phyloP scores from a whole-genome alignment of 2,113 vertebrate genomes.

The Neoarius graeffei region DNA sequence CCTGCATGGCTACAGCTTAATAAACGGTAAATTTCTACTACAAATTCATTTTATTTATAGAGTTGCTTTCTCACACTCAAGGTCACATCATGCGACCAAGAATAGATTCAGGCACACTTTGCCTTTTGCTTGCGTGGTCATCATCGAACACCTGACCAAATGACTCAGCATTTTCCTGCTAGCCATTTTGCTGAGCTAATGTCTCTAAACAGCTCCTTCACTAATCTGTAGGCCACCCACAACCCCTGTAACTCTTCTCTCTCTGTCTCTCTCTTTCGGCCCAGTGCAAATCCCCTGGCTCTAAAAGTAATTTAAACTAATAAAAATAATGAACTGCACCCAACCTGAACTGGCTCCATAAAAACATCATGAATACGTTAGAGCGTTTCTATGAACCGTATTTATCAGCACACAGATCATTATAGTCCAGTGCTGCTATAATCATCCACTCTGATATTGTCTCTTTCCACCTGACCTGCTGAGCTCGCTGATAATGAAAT shows the following conservation, averaged over 20 bases:
- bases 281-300: not conserved
- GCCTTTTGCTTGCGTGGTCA: slow-evolving; percentile 14
- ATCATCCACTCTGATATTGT: not conserved
- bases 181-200: slow-evolving; percentile 38
- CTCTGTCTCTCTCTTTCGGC: not conserved
- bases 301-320: slow-evolving; percentile 26
- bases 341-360: slow-evolving; percentile 24
- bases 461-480: not conserved
- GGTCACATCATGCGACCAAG: not conserved
- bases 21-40: not conserved
- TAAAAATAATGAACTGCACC: slow-evolving; percentile 30
- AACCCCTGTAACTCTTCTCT: not conserved
- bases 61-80: not conserved
- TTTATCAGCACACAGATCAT: slow-evolving; percentile 11
- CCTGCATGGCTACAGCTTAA: not conserved
- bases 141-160: slow-evolving; percentile 35
- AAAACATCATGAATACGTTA: slow-evolving; percentile 24
- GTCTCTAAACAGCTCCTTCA: slow-evolving; percentile 36
- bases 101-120: not conserved
- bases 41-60: not conserved
- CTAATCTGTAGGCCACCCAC: slow-evolving; percentile 23
- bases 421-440: not conserved
- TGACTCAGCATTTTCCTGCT: slow-evolving; percentile 40
- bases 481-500: not conserved
- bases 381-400: not conserved